phyloP scores from a whole-genome alignment of 2,113 vertebrate genomes.

The Brevimyrus niger region DNA sequence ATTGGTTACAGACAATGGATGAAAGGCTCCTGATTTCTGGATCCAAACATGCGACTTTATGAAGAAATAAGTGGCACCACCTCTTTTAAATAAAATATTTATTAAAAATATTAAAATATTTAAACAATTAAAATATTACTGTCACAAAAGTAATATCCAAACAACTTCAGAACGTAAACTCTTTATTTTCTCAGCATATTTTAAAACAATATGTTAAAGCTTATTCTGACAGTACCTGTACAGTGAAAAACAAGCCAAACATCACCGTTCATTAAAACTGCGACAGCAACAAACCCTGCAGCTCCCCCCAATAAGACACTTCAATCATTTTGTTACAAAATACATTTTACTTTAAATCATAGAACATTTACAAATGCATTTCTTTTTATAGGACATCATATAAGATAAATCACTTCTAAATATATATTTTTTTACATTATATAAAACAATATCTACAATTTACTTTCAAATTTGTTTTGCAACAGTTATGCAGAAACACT shows the following conservation, averaged over 20 bases:
- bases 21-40: neutral
- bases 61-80: neutral
- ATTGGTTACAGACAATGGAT: neutral
- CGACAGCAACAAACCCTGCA: conserved; percentile 51
- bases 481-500: conserved; percentile 52
- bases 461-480: conserved; percentile 39
- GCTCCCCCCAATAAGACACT: conserved; percentile 61
- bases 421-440: conserved; percentile 53
- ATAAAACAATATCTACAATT: conserved; percentile 60
- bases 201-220: conserved; percentile 62
- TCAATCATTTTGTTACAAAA: conserved; percentile 69
- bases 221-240: conserved; percentile 59
- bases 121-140: conserved; percentile 51
- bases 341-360: conserved; percentile 61
- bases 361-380: conserved; percentile 51
- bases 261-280: conserved; percentile 38
- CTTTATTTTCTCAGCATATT: conserved; percentile 48
- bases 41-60: neutral
- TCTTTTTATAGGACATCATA: conserved; percentile 57
- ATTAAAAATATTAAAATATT: conserved; percentile 26
- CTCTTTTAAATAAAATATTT: conserved; percentile 6
- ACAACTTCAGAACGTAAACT: conserved; percentile 57
- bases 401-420: conserved; percentile 66
- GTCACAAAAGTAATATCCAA: conserved; percentile 48
- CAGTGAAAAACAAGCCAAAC: conserved; percentile 51